Evolutionary conservation across 2,888 invertebrate species (phyloP), one percentile per base, ranked within the genome.

Genomic region (Cremastobaeus sp.): DNA sequence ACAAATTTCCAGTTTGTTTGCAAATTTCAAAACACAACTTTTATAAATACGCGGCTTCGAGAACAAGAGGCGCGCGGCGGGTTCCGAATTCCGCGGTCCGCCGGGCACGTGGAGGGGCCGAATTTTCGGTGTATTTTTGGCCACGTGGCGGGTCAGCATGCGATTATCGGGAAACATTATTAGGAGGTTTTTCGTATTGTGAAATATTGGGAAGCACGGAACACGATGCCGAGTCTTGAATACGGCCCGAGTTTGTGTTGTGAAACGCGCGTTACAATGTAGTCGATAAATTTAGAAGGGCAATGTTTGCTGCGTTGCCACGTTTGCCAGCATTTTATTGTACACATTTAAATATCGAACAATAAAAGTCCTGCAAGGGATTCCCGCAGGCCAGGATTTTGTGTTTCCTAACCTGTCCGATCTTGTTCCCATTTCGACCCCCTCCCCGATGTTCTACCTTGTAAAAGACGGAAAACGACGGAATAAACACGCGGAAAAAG

Each of bases 281-380:
- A 64, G 70, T 71, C 70, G 70, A 71, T 71, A 71, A 65, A 71
- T 71, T 71, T 71, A 64, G 71, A 71, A 71, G 71, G 71, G 71
- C 71, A 71, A 71, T 71, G 64, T 71, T 64, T 71, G 71, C 71
- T 64, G 57, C 57, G 71, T 71, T 71, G 71, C 71, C 71, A 71
- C 64, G 60, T 71, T 71, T 64, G 50, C 43, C 57, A 52, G 52
- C 41, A 25, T 57, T 71, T 71, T 64, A 50, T 71, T 64, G 9
- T 25, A 55, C 25, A 52, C 37, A 35, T 64, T 50, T 69, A 62
- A 59, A 71, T 50, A 34, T 30, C 50, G 28, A 41, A 43, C 55
- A 57, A 65, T 14, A 50, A 66, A 25, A 50, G 18, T 39, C 30
- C 17, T 4, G 11, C 11, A 17, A 15, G 4, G 20, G 15, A 47